Base-by-base conservation (phyloP, 2,888 invertebrate species). In the Drosophila silvestris region DNA sequence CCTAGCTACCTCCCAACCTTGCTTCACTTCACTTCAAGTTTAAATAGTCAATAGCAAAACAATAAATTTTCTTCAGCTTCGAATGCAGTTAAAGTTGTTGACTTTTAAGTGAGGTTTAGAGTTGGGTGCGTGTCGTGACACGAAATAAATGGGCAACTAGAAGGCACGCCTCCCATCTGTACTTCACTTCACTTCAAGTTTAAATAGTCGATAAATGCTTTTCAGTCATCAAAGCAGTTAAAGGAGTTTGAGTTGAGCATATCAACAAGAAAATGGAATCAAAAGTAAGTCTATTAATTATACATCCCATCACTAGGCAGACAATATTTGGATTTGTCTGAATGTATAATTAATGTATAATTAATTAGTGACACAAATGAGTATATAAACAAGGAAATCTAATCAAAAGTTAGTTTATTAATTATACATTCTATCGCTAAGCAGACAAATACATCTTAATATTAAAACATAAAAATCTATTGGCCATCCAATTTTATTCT, bases 41-140 rank as follows among this genome's bases (percentile, higher is more conserved):
- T 84, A 82, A 87, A 84, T 81, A 87, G 88, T 85, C 80, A 82
- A 89, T 87, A 87, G 80, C 52, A 80, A 74, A 78, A 78, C 90
- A 89, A 85, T 85, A 85, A 89, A 89, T 78, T 69, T 41, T 74
- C 81, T 66, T 77, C 59, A 65, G 77, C 66, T 64, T 39, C 50
- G 52, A 64, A 65, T 79, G 80, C 85, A 76, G 71, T 60, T 59
- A 59, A 56, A 63, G 70, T 64, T 74, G 66, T 64, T 56, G 50
- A 30, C 59, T 63, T 5, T 33, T 19, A 6, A 10, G n/a, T 37
- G 22, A 14, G 4, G 9, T 0, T 14, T 32, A 26, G 52, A 33
- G 33, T 10, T 47, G 68, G 14, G 9, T 22, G 33, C 28, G 35
- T 64, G 63, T 57, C 56, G 68, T 66, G 53, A 28, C 68, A 68